A percentile compares a stretch with the other conserved stretches of the same genome.
phyloP scores from a whole-genome alignment of 1,140 invertebrate genomes.

The Micrasema longulum region DNA sequence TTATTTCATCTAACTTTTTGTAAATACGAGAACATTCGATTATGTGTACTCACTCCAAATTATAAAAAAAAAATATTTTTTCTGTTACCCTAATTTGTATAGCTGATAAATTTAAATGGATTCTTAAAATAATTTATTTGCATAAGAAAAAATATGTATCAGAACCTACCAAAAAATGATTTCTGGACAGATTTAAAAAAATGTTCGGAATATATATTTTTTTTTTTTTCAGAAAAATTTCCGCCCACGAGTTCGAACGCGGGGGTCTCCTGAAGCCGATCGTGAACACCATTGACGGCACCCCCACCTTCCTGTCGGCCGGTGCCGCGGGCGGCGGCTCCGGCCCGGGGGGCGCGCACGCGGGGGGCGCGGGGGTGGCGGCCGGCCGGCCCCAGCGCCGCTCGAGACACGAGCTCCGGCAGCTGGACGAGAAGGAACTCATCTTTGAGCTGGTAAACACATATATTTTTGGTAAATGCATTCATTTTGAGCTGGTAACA shows the following conservation, averaged over 20 bases:
- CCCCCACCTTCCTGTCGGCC: conserved; percentile 86
- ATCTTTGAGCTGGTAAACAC: conserved; percentile 91
- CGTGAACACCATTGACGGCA: conserved; percentile 90
- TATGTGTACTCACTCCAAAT: too few relatives aligned
- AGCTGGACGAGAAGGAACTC: conserved; percentile 92
- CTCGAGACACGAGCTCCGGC: conserved; percentile 85
- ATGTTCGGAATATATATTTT: too few relatives aligned
- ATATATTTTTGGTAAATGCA: not conserved
- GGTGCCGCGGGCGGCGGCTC: conserved; percentile 56
- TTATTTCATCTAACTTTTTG: too few relatives aligned
- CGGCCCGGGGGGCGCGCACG: conserved; percentile 44
- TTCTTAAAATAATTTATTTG: too few relatives aligned
- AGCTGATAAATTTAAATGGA: too few relatives aligned
- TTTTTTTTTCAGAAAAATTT: conserved; percentile 81
- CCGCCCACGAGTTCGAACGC: conserved; percentile 94
- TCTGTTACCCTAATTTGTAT: too few relatives aligned
- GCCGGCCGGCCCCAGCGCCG: conserved; percentile 75
- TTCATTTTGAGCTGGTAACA: not conserved
- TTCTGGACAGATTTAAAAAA: too few relatives aligned
- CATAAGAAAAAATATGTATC: too few relatives aligned
- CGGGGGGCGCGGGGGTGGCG: conserved; percentile 58
- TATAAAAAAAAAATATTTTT: too few relatives aligned
- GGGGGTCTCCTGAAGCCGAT: conserved; percentile 92
- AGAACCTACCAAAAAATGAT: too few relatives aligned
- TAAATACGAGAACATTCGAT: too few relatives aligned